Evolutionary conservation across 2,888 invertebrate species (phyloP).

Genomic region (Ceratothoa steindachneri): DNA sequence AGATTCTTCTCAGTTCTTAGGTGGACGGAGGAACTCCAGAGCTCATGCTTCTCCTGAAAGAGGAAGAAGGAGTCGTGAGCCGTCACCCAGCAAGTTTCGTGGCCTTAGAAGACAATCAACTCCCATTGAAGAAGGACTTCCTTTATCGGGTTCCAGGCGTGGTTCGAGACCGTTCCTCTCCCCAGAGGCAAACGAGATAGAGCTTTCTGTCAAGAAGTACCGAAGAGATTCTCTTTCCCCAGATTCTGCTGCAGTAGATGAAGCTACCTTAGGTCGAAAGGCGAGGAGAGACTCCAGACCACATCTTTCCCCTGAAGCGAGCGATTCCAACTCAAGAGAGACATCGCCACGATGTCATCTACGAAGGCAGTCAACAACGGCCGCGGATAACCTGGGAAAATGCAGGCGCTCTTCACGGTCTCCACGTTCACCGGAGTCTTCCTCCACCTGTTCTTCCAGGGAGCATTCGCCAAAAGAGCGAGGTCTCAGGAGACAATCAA

Average conservation of each 20-base stretch:
- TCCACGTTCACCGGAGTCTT: constrained; percentile 58
- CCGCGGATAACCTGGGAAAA: constrained; percentile 56
- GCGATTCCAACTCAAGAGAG: constrained; percentile 49
- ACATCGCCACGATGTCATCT: constrained; percentile 59
- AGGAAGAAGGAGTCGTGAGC: constrained; percentile 39
- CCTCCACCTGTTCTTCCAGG: constrained; percentile 70
- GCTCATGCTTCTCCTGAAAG: constrained; percentile 46
- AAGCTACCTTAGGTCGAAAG: constrained; percentile 32
- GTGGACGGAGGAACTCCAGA: constrained; percentile 41
- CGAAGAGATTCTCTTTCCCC: constrained; percentile 83
- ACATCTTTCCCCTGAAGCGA: constrained; percentile 49
- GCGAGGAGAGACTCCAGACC: constrained; percentile 67
- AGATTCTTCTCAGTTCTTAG: constrained; percentile 38
- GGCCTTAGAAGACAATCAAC: constrained; percentile 76
- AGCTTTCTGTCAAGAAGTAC: constrained; percentile 40
- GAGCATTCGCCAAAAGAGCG: constrained; percentile 69
- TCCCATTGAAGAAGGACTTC: constrained; percentile 69
- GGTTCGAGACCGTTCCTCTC: constrained; percentile 78
- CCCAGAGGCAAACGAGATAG: constrained; percentile 61
- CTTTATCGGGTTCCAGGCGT: constrained; percentile 57
- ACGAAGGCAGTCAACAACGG: constrained; percentile 74
- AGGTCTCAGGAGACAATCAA: constrained; percentile 67
- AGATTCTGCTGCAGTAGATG: constrained; percentile 65
- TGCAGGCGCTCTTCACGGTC: constrained; percentile 38
- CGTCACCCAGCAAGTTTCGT: constrained; percentile 39